Percentiles rank a stretch among this genome's conserved stretches.
These are phyloP conservation scores for Euwallacea fornicatus DNA, from an alignment of 1,140 invertebrate genomes.

Conservation along the genomic window DNA sequence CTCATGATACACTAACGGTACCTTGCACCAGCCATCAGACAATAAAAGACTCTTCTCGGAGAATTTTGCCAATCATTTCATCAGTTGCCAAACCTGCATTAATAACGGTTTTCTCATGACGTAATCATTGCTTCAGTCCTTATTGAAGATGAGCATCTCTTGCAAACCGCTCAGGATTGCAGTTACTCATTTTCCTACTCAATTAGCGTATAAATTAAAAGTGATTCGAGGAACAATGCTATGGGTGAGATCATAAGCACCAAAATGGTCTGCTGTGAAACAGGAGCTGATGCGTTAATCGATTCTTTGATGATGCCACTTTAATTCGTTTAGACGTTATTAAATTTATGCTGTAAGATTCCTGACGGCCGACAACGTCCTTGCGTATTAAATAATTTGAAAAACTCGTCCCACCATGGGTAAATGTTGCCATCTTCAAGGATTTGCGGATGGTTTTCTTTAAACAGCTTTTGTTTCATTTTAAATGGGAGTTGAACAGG, in stretches of 20 bases:
- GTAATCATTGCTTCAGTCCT: not conserved
- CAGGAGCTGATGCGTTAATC: not conserved
- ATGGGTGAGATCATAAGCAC: no score
- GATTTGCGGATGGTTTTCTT: no score
- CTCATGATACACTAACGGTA: slow-evolving; percentile 8
- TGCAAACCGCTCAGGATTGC: no score
- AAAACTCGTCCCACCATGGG: not conserved
- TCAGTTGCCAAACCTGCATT: slow-evolving; percentile 9
- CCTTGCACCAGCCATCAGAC: not conserved
- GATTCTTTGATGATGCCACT: not conserved
- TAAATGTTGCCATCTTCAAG: no score
- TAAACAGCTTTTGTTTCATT: no score
- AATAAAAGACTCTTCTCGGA: not conserved
- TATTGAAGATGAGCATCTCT: not conserved
- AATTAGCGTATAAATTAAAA: no score
- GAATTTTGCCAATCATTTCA: slow-evolving; percentile 15
- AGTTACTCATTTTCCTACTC: no score
- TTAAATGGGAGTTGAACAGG: no score
- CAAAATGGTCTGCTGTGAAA: no score
- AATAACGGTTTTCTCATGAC: not conserved
- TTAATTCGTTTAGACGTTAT: slow-evolving; percentile 1
- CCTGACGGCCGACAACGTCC: not conserved
- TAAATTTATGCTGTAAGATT: not conserved
- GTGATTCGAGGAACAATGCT: no score
- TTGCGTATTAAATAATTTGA: slow-evolving; percentile 1